Percentiles rank a stretch among this genome's conserved stretches.
Evolutionary conservation across 2,113 vertebrate species (phyloP).

Genomic region (Pachyramphus minor): DNA sequence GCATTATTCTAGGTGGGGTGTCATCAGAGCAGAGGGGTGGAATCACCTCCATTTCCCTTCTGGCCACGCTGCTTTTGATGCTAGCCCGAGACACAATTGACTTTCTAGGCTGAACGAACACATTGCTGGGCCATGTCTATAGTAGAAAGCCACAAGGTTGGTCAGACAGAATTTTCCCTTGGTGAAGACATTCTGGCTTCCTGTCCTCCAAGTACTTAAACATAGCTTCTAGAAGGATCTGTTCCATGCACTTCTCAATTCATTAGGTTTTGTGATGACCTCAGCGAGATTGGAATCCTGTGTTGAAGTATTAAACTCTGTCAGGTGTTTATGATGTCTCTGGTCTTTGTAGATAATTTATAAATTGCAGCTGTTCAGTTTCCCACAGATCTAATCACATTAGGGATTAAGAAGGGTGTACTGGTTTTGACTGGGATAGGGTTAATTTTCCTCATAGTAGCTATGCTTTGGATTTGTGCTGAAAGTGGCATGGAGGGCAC

Average conservation of each 20-base stretch:
- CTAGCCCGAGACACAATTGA: too few species aligned
- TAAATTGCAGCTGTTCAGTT: neutral
- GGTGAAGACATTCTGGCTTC: neutral
- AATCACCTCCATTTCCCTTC: too few species aligned
- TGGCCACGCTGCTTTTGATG: too few species aligned
- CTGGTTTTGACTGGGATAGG: neutral
- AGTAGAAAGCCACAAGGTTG: neutral
- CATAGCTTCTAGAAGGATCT: neutral
- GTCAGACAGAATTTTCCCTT: neutral
- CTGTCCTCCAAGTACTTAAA: neutral
- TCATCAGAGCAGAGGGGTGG: too few species aligned
- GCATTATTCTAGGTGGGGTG: too few species aligned
- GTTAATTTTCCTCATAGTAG: neutral
- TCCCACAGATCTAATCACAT: neutral
- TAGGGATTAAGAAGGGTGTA: neutral
- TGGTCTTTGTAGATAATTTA: neutral
- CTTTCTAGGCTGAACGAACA: too few species aligned
- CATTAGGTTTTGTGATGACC: neutral
- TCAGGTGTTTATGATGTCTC: neutral
- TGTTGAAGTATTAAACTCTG: neutral
- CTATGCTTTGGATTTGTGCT: neutral
- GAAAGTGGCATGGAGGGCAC: neutral
- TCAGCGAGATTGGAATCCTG: neutral
- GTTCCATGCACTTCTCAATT: neutral
- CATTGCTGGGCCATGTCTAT: too few species aligned